Evolutionary conservation across 2,797 vertebrate species (phyloP).

Genomic region (Antennarius maculatus): DNA sequence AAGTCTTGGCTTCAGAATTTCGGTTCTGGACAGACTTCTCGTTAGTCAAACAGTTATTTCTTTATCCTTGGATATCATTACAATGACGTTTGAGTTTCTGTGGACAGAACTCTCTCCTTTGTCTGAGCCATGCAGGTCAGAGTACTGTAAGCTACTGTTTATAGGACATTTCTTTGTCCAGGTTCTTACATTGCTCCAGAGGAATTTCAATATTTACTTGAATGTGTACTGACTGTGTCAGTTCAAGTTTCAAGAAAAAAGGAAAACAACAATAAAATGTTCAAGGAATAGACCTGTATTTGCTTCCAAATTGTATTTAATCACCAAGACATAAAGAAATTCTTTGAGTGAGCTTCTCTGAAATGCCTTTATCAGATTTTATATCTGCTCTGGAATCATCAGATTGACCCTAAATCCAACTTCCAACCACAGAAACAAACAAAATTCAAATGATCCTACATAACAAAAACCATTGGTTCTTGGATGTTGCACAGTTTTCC

Average conservation of each 20-base stretch:
- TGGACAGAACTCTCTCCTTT: conserved; percentile 9
- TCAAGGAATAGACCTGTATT: background rate
- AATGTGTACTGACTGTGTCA: background rate
- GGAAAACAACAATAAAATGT: conserved; percentile 5
- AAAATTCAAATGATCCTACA: too few species aligned
- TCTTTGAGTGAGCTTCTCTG: background rate
- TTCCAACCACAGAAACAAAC: too few species aligned
- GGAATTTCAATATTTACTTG: conserved; percentile 15
- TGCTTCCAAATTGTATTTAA: background rate
- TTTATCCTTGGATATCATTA: conserved; percentile 19
- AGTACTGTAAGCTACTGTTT: conserved; percentile 8
- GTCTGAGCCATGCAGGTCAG: conserved; percentile 9
- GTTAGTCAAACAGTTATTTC: conserved; percentile 13
- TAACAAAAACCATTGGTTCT: too few species aligned
- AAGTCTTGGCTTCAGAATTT: background rate
- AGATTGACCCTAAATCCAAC: too few species aligned
- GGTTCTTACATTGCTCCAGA: conserved; percentile 1
- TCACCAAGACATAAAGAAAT: background rate
- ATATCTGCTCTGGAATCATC: too few species aligned
- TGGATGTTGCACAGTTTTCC: too few species aligned
- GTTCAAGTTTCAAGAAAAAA: background rate
- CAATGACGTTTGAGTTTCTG: conserved; percentile 29
- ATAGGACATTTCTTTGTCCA: conserved; percentile 14
- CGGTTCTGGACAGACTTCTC: conserved; percentile 3
- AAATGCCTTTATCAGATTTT: too few species aligned